These are phyloP conservation scores for Charanyca ferruginea DNA, from an alignment of 2,888 invertebrate genomes.

Conservation along the genomic window DNA sequence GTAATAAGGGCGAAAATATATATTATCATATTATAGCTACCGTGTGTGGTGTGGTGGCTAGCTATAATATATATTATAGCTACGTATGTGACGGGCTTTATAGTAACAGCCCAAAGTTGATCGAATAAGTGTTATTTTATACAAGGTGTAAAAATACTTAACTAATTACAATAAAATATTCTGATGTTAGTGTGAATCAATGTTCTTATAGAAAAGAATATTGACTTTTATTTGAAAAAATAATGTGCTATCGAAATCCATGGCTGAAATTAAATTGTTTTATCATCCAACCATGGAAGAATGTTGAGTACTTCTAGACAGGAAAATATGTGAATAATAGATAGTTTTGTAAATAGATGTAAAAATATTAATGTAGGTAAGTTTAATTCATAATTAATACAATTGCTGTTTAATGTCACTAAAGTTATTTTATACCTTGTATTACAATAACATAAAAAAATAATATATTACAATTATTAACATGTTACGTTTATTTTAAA, in stretches of 20 bases:
- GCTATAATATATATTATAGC: too few species aligned
- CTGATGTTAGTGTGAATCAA: background rate
- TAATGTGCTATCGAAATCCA: background rate
- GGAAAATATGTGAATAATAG: conserved; percentile 3
- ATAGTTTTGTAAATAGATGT: conserved; percentile 37
- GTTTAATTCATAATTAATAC: background rate
- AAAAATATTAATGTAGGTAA: conserved; percentile 13
- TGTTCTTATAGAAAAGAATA: background rate
- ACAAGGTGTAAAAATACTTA: conserved; percentile 26
- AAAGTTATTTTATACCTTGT: conserved; percentile 35
- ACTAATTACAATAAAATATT: background rate
- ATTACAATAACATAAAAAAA: conserved; percentile 4
- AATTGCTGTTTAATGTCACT: background rate
- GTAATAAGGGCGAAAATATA: too few species aligned
- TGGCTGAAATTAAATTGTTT: background rate
- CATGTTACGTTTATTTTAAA: background rate
- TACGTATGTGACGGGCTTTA: too few species aligned
- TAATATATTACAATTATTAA: background rate
- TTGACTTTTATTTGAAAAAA: background rate
- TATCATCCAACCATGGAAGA: too few species aligned
- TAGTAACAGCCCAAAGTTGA: too few species aligned
- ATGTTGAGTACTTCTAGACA: background rate
- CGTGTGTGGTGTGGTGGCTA: too few species aligned
- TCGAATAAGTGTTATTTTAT: conserved; percentile 13
- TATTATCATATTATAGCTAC: too few species aligned